Evolutionary conservation across 2,888 invertebrate species (phyloP), one percentile per base, ranked within the genome.

Genomic region (Monoplex corrugatus): DNA sequence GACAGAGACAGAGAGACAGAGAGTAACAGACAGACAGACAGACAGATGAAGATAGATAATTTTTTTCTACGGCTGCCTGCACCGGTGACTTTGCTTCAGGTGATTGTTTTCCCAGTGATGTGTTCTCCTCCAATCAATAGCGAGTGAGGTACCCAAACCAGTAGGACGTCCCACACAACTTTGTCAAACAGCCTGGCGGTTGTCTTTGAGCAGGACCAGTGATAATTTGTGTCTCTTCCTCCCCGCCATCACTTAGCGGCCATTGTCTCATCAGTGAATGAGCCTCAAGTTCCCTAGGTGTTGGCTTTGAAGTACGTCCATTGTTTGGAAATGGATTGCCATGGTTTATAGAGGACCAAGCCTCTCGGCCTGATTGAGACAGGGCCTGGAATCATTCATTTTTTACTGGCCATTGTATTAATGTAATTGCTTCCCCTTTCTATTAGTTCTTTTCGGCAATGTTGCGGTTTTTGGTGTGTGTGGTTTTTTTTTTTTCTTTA

Each of bases 301-400:
- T 84, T 84, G 45, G 45, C 84, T 84, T 84, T 84, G 84, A 84
- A 45, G 84, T 84, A 57, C 8, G n/a, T n/a, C 19, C 84, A 84
- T 84, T 84, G 84, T 84, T 84, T 84, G 57, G 84, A 16, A 35
- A 84, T 50, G 84, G 84, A 84, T 84, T 84, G 84, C 50, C 10
- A 84, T 84, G 84, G 84, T 84, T 84, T 84, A 84, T 57, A 84
- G 84, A 84, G 45, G 57, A 80, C 40, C 68, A 23, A 3, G 57
- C 84, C 84, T 84, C 84, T 84, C 84, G 84, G 50, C 84, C 84
- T 84, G 57, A 84, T 84, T 84, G 84, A 84, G 50, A 57, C 84
- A 32, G 10, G 82, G 50, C 84, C 57, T 23, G 45, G 57, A 84
- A 57, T 84, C 84, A 84, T 84, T 84, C 57, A 84, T 84, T 84